Base-by-base conservation (phyloP, 1,140 invertebrate species). In the Manduca sexta region DNA sequence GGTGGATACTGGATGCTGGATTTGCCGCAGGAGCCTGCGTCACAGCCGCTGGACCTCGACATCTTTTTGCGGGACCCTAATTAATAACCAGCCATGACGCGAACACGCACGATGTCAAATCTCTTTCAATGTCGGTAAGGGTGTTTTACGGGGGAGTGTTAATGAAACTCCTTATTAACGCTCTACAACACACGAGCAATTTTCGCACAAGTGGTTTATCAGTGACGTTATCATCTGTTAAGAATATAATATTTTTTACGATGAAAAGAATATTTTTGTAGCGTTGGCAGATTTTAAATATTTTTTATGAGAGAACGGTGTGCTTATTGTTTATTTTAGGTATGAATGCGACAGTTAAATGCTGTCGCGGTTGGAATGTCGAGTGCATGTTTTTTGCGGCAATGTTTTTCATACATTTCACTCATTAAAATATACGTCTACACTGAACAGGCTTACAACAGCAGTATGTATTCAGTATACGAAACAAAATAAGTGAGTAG, bases 1-100 rank as follows among this genome's bases (percentile, higher is more conserved):
- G 62, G 67, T 69, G 68, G 63, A 60, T 61, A 82, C 78, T 79
- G 74, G 54, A 45, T 46, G 45, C 45, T 54, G 47, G 64, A 47
- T 65, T 68, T 77, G 73, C 76, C 57, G 73, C 78, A 78, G 75
- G 74, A 78, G 74, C 61, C 72, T 82, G 74, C 78, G 78, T 82
- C 78, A 79, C 58, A 65, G 55, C 62, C 56, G 45, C 59, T 72
- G 71, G 69, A 73, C 69, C 74, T 63, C 62, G 69, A 66, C 77
- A 74, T 75, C 74, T 79, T 75, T 74, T 76, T 78, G 68, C 55
- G 70, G 70, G 65, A 70, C 74, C 72, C 74, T 74, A 75, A 79
- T 82, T 78, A 76, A 82, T 82, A 70, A 72, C 64, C 61, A 61
- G 64, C 63, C 59, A 60, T 71, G 66, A 73, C 66, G 59, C 50